Evolutionary conservation across 2,797 vertebrate species (phyloP).

Genomic region (Leucoraja ocellata): DNA sequence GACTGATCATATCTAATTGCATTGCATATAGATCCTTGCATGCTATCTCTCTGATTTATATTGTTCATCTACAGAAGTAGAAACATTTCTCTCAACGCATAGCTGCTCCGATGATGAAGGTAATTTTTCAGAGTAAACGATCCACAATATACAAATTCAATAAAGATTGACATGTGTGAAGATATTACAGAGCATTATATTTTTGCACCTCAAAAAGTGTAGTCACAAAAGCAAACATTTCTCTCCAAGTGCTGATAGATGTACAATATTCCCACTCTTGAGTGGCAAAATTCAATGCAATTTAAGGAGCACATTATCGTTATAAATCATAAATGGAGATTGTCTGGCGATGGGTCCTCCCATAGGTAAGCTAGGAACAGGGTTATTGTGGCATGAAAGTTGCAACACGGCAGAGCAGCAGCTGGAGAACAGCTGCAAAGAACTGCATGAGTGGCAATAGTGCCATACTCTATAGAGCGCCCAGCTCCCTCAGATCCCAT

Average conservation of each 20-base stretch:
- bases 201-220: neutral
- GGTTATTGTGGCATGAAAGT: too few relatives aligned
- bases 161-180: neutral
- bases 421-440: too few relatives aligned
- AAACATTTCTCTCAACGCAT: neutral
- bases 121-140: neutral
- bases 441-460: too few relatives aligned
- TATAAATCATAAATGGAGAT: neutral
- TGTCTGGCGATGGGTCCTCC: too few relatives aligned
- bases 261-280: slow-evolving; percentile 1
- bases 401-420: too few relatives aligned
- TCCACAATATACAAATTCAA: neutral
- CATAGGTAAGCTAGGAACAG: too few relatives aligned
- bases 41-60: neutral
- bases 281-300: neutral
- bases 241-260: neutral
- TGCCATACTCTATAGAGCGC: too few relatives aligned
- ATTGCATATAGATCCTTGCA: neutral
- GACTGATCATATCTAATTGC: neutral
- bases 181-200: neutral
- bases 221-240: neutral
- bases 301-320: neutral
- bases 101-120: neutral
- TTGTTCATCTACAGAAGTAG: too few relatives aligned
- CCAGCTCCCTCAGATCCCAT: too few relatives aligned